Conservation (phyloP, 2,113 vertebrate species). For the Tachycineta bicolor region DNA sequence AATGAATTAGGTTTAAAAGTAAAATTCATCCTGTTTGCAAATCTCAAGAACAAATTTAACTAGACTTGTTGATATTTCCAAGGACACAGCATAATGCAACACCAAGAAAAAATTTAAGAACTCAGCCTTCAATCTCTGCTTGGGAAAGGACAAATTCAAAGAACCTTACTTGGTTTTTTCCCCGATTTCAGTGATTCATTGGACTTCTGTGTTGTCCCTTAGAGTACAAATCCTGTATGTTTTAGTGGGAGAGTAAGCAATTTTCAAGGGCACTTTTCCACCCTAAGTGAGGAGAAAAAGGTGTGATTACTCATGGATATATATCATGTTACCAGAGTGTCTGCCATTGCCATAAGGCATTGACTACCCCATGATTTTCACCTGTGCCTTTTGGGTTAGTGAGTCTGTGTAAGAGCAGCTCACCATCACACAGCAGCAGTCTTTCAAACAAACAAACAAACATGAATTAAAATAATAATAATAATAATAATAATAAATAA, state of each 20-base stretch:
- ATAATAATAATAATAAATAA: too few relatives aligned
- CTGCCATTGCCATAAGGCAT: slow-evolving; percentile 9
- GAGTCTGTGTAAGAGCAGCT: background rate
- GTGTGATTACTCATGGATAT: slow-evolving; percentile 22
- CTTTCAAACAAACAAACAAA: background rate
- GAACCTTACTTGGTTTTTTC: background rate
- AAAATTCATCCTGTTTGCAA: background rate
- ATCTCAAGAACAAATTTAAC: background rate
- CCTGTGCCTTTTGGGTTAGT: background rate
- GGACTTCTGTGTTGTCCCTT: slow-evolving; percentile 26
- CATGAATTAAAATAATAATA: too few relatives aligned
- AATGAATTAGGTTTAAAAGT: background rate
- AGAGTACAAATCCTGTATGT: slow-evolving; percentile 25
- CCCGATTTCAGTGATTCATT: slow-evolving; percentile 43
- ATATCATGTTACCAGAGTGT: slow-evolving; percentile 35
- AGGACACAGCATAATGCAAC: background rate
- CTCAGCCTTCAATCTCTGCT: background rate
- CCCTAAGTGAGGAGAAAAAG: background rate
- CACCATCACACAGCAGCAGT: background rate
- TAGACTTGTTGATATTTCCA: background rate
- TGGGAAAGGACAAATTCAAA: slow-evolving; percentile 6
- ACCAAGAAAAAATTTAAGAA: background rate
- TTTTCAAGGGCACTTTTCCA: slow-evolving; percentile 47
- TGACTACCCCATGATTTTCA: slow-evolving; percentile 35
- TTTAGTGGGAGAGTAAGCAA: slow-evolving; percentile 27